Evolutionary conservation across 2,888 invertebrate species (phyloP).

Genomic region (Silvanus unidentatus): DNA sequence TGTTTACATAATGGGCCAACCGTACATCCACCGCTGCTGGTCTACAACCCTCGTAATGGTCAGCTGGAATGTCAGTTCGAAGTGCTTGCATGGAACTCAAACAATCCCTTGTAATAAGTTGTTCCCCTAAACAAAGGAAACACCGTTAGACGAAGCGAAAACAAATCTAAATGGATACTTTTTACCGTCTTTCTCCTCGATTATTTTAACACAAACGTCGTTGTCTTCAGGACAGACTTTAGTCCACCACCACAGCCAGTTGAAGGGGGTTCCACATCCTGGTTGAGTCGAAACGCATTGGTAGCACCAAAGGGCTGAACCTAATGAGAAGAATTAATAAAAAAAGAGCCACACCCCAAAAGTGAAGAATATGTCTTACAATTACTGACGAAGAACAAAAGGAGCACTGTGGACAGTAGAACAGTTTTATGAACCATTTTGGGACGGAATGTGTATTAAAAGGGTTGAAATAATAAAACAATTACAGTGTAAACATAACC

Average conservation of each 20-base stretch:
- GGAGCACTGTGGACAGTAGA: too few relatives aligned
- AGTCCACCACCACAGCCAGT: slow-evolving; percentile 74
- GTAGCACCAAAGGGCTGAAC: slow-evolving; percentile 71
- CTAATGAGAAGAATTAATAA: slow-evolving; percentile 25
- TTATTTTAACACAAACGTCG: slow-evolving; percentile 85
- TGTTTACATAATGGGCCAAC: slow-evolving; percentile 81
- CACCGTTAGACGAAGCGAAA: neutral
- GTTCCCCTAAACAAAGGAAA: slow-evolving; percentile 54
- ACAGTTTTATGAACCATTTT: too few relatives aligned
- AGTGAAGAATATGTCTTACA: too few relatives aligned
- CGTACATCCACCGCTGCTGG: slow-evolving; percentile 72
- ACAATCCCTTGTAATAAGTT: slow-evolving; percentile 78
- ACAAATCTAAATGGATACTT: slow-evolving; percentile 16
- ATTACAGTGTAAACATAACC: too few relatives aligned
- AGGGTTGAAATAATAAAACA: too few relatives aligned
- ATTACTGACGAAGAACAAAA: too few relatives aligned
- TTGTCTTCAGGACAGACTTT: slow-evolving; percentile 75
- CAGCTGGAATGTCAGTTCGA: slow-evolving; percentile 83
- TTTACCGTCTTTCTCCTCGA: slow-evolving; percentile 80
- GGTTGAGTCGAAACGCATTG: slow-evolving; percentile 85
- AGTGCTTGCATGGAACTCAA: slow-evolving; percentile 70
- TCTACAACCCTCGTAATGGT: slow-evolving; percentile 86
- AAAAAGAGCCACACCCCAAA: neutral
- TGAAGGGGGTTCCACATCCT: slow-evolving; percentile 78
- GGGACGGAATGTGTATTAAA: too few relatives aligned